Conservation (phyloP, 2,888 invertebrate species). For the Limnephilus lunatus region DNA sequence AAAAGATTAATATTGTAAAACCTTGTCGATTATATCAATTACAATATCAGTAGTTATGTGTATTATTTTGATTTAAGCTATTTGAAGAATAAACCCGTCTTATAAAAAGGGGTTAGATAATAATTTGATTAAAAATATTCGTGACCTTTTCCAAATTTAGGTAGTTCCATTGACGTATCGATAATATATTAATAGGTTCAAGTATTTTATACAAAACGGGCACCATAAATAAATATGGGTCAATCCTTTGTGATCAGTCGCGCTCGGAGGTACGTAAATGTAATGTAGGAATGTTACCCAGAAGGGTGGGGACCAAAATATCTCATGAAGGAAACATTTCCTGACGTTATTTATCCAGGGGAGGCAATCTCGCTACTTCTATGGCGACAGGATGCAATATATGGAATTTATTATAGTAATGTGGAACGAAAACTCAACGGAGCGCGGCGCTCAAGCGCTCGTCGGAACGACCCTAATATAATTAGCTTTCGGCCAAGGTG, state of each 20-base stretch:
- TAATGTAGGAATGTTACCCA: not conserved
- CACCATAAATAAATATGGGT: not conserved
- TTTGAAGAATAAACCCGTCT: no score
- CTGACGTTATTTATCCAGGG: not conserved
- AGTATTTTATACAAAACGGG: not conserved
- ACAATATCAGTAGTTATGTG: no score
- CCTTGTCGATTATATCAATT: no score
- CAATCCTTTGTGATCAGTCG: not conserved
- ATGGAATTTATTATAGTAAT: not conserved
- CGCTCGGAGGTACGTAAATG: not conserved
- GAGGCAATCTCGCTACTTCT: not conserved
- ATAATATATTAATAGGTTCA: not conserved
- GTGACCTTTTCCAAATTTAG: not conserved
- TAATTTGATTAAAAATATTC: not conserved
- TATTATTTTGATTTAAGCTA: no score
- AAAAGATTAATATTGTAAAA: no score
- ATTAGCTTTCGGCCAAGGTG: not conserved
- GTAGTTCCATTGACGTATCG: not conserved
- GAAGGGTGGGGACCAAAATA: not conserved
- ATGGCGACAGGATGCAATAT: not conserved
- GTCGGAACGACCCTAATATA: not conserved
- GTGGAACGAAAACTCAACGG: not conserved
- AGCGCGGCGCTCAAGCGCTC: not conserved
- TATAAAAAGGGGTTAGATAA: not conserved
- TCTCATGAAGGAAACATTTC: not conserved